A percentile compares a stretch with the other conserved stretches of the same genome.
Evolutionary conservation across 1,140 invertebrate species (phyloP).

Genomic region (Drosophila sucinea): DNA sequence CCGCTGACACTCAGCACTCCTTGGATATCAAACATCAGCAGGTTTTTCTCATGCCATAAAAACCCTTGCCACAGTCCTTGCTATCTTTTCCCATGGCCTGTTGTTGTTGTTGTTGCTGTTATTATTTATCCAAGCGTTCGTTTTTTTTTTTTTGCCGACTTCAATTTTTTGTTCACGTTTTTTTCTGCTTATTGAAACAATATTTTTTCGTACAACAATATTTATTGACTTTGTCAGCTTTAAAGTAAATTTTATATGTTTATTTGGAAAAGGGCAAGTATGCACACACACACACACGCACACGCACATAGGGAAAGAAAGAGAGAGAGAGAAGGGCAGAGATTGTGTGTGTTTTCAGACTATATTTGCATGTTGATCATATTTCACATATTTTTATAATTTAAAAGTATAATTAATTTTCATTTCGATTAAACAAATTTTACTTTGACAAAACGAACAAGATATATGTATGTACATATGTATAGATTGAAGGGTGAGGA

Average conservation of each 20-base stretch:
- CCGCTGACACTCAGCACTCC: background rate
- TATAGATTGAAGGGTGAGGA: background rate
- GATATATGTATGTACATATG: too few relatives aligned
- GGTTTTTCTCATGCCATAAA: slow-evolving; percentile 25
- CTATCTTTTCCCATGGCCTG: slow-evolving; percentile 24
- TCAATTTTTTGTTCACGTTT: slow-evolving; percentile 41
- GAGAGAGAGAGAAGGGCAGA: slow-evolving; percentile 12
- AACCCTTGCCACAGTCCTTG: slow-evolving; percentile 37
- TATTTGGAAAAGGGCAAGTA: slow-evolving; percentile 67
- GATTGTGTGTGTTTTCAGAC: slow-evolving; percentile 4
- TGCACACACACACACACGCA: slow-evolving; percentile 2
- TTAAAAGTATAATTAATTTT: slow-evolving; percentile 69
- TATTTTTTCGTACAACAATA: slow-evolving; percentile 72
- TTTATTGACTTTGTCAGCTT: slow-evolving; percentile 82
- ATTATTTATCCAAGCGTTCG: slow-evolving; percentile 27
- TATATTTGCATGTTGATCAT: slow-evolving; percentile 12
- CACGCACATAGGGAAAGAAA: background rate
- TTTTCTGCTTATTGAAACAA: slow-evolving; percentile 79
- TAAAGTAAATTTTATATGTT: slow-evolving; percentile 80
- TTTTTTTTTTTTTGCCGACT: slow-evolving; percentile 68
- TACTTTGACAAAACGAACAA: slow-evolving; percentile 22
- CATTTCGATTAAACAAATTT: slow-evolving; percentile 50
- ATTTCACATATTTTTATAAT: slow-evolving; percentile 51
- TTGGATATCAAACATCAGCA: background rate
- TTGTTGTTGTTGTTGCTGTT: slow-evolving; percentile 44